Conservation (phyloP, 2,113 vertebrate species). For the Engraulis encrasicolus region DNA sequence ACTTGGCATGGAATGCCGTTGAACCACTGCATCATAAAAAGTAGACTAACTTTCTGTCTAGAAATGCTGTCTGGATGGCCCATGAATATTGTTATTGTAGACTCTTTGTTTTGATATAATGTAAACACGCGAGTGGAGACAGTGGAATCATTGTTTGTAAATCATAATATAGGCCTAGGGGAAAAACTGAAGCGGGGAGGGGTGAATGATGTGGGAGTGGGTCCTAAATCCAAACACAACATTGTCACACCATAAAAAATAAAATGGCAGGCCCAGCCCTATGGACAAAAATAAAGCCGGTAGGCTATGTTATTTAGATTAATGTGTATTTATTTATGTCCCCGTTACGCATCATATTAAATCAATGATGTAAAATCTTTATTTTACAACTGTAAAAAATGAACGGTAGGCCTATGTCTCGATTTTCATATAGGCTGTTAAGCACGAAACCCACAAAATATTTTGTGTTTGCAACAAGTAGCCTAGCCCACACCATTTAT, state of each 20-base stretch:
- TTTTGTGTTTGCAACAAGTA: not conserved
- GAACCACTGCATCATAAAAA: not conserved
- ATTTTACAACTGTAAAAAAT: too few relatives aligned
- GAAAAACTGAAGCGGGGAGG: not conserved
- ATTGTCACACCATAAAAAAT: not conserved
- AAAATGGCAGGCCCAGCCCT: not conserved
- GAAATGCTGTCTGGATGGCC: conserved; percentile 3
- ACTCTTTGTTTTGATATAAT: conserved; percentile 24
- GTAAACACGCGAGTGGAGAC: conserved; percentile 21
- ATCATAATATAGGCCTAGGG: conserved; percentile 25
- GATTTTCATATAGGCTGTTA: too few relatives aligned
- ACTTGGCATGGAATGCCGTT: conserved; percentile 34
- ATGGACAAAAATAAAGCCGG: not conserved
- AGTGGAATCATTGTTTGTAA: conserved; percentile 28
- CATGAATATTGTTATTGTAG: not conserved
- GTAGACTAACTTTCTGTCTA: conserved; percentile 10
- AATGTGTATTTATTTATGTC: too few relatives aligned
- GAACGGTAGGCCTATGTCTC: too few relatives aligned
- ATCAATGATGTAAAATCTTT: too few relatives aligned
- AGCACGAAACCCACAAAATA: too few relatives aligned
- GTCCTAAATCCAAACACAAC: not conserved
- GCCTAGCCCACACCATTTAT: too few relatives aligned
- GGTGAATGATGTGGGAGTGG: not conserved
- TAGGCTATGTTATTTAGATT: not conserved
- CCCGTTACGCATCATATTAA: too few relatives aligned